phyloP scores from a whole-genome alignment of 2,888 invertebrate species.

The Caenorhabditis zanzibari region DNA sequence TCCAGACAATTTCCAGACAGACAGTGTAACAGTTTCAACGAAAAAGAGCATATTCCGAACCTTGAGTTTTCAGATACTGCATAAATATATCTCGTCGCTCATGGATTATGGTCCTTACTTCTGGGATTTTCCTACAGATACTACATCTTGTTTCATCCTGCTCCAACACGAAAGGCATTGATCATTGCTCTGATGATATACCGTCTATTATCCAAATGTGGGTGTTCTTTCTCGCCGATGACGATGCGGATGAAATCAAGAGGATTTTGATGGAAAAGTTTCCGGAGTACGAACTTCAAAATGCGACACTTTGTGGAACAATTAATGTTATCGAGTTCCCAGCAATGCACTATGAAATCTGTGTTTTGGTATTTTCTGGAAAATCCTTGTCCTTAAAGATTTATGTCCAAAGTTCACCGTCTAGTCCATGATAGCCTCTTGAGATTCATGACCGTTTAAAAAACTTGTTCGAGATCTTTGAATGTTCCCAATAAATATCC shows the following conservation, averaged over 20 bases:
- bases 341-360: constrained; percentile 56
- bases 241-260: constrained; percentile 53
- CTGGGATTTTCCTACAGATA: constrained; percentile 62
- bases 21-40: constrained; percentile 9
- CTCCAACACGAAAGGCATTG: constrained; percentile 45
- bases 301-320: constrained; percentile 55
- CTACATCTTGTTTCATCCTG: constrained; percentile 59
- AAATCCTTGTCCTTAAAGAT: no score
- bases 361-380: no score
- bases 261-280: constrained; percentile 47
- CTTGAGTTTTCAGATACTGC: constrained; percentile 51
- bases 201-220: constrained; percentile 44
- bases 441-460: no score
- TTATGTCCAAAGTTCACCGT: no score
- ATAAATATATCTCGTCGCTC: constrained; percentile 59
- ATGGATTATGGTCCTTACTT: constrained; percentile 62
- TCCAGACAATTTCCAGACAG: no score
- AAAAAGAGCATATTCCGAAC: no score
- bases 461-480: not conserved
- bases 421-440: no score
- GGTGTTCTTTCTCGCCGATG: constrained; percentile 51
- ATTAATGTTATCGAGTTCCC: constrained; percentile 58
- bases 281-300: constrained; percentile 58
- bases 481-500: no score
- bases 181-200: constrained; percentile 30